A percentile compares a stretch with the other conserved stretches of the same genome.
phyloP scores from a whole-genome alignment of 2,888 invertebrate genomes.

The Agrochola lota region DNA sequence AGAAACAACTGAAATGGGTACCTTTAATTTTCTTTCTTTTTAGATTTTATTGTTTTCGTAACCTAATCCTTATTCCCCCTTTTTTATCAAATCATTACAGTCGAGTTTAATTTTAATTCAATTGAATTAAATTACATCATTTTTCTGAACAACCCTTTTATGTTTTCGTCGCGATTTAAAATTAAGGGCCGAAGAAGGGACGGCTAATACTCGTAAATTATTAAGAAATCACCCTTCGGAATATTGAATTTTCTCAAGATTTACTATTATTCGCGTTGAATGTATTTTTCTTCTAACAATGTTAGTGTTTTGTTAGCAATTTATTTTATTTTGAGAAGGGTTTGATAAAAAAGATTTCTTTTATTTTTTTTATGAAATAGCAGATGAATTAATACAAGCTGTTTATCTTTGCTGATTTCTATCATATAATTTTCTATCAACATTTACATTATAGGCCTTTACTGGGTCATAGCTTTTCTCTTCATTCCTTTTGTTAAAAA shows the following conservation, averaged over 20 bases:
- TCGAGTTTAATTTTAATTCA: slow-evolving; percentile 63
- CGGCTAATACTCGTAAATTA: slow-evolving; percentile 67
- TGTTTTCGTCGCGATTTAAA: slow-evolving; percentile 71
- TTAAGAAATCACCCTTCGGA: slow-evolving; percentile 64
- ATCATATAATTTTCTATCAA: not conserved
- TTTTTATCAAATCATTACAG: slow-evolving; percentile 36
- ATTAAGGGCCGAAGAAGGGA: slow-evolving; percentile 66
- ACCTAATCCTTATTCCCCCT: not conserved
- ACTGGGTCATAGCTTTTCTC: not conserved
- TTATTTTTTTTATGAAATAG: not conserved
- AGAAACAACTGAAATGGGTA: not conserved
- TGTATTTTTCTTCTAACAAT: slow-evolving; percentile 56
- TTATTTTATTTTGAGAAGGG: slow-evolving; percentile 31
- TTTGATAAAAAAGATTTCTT: not conserved
- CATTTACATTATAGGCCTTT: not conserved
- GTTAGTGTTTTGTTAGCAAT: slow-evolving; percentile 33
- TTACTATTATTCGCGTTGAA: slow-evolving; percentile 50
- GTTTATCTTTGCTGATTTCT: not conserved
- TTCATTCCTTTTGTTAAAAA: not conserved
- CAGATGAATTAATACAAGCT: not conserved
- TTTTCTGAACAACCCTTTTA: slow-evolving; percentile 70
- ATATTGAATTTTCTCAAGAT: slow-evolving; percentile 62
- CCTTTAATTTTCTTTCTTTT: not conserved
- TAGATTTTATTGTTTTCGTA: not conserved
- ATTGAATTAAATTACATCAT: slow-evolving; percentile 65